A percentile compares a stretch with the other conserved stretches of the same genome.
Conservation (phyloP, 2,797 vertebrate genomes). For the Anguilla pacifica region DNA sequence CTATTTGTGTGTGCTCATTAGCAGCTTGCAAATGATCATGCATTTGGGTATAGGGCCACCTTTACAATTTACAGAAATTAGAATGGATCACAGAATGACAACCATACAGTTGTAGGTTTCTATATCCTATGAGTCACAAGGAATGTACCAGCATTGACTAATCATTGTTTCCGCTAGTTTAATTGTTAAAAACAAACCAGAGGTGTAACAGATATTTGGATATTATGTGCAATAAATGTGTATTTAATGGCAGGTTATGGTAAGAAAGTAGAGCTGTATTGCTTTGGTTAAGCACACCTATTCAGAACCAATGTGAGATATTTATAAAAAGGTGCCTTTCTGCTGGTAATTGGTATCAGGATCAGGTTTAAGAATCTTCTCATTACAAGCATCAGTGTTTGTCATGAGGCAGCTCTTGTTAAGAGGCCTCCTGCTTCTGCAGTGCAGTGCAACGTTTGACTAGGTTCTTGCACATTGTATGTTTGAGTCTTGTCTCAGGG, state of each 20-base stretch:
- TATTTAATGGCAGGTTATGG: neutral
- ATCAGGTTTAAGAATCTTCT: neutral
- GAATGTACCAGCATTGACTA: neutral
- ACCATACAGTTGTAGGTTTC: too few species aligned
- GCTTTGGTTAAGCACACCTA: neutral
- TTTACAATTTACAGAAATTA: too few species aligned
- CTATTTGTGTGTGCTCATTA: too few species aligned
- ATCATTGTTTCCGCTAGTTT: neutral
- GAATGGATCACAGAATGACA: too few species aligned
- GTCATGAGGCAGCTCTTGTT: neutral
- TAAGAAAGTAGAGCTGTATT: neutral
- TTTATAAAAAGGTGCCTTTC: neutral
- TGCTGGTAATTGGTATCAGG: neutral
- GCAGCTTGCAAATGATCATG: too few species aligned
- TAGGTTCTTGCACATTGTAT: slow-evolving; percentile 60
- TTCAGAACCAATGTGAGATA: neutral
- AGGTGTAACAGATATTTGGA: too few species aligned
- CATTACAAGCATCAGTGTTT: neutral
- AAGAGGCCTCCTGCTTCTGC: slow-evolving; percentile 43
- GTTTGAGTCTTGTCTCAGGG: slow-evolving; percentile 66
- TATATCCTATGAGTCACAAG: neutral
- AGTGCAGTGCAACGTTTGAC: slow-evolving; percentile 49
- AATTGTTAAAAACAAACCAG: neutral
- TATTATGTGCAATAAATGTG: neutral
- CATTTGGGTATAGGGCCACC: too few species aligned